These are phyloP conservation scores for Tupiocoris notatus DNA, from an alignment of 2,888 invertebrate species.

Conservation along the genomic window DNA sequence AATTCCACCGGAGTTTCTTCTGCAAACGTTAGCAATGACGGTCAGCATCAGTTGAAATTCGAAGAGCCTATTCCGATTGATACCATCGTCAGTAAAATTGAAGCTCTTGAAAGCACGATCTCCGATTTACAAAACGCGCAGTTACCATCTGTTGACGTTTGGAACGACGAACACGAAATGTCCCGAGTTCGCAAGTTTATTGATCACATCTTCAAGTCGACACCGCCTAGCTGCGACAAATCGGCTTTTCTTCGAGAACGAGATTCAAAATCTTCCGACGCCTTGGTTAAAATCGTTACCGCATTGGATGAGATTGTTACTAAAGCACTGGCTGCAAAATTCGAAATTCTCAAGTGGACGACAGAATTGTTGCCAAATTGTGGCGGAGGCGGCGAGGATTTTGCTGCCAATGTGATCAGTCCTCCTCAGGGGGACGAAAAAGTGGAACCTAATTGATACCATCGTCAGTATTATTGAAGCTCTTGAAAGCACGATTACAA, in stretches of 20 bases:
- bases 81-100: constrained; percentile 1
- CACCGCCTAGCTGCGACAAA: constrained; percentile 5
- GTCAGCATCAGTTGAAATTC: background rate
- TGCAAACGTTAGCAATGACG: background rate
- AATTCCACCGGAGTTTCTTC: background rate
- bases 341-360: background rate
- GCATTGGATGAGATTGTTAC: constrained; percentile 16
- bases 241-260: background rate
- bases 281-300: background rate
- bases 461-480: too few relatives aligned
- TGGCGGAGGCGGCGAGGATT: too few relatives aligned
- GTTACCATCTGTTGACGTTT: background rate
- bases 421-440: too few relatives aligned
- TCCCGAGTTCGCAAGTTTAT: constrained; percentile 1
- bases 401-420: too few relatives aligned
- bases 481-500: too few relatives aligned
- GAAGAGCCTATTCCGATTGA: background rate
- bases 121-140: background rate
- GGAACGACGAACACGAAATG: constrained; percentile 18
- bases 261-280: background rate
- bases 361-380: background rate
- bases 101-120: constrained; percentile 1
- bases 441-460: too few relatives aligned
- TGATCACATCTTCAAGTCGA: background rate
- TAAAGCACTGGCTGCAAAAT: constrained; percentile 16